phyloP scores from a whole-genome alignment of 2,113 vertebrate species.

The Calonectris borealis region DNA sequence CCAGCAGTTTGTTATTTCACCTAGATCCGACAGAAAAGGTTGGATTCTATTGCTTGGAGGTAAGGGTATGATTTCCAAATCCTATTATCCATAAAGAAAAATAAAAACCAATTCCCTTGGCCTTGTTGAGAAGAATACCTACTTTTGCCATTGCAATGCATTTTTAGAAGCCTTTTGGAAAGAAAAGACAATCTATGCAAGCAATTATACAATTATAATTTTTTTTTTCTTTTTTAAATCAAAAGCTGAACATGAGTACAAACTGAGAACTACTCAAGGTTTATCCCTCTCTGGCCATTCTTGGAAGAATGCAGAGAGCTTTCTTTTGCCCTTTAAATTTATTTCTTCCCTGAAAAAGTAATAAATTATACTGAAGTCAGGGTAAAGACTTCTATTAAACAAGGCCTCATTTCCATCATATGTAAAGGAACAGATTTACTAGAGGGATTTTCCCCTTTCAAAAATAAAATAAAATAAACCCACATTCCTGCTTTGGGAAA shows the following conservation, averaged over 20 bases:
- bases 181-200: neutral
- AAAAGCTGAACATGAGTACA: neutral
- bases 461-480: conserved; percentile 5
- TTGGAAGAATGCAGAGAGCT: neutral
- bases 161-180: neutral
- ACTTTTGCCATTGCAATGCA: neutral
- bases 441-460: neutral
- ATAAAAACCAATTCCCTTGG: neutral
- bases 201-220: neutral
- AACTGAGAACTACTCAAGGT: neutral
- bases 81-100: neutral
- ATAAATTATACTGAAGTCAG: neutral
- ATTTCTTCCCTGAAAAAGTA: neutral
- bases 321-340: neutral
- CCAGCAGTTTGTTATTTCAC: neutral
- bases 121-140: neutral
- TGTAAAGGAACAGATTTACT: conserved; percentile 1
- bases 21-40: neutral
- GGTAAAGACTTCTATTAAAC: conserved; percentile 16
- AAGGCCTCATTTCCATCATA: neutral
- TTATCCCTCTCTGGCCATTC: neutral
- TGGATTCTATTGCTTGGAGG: neutral
- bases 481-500: conserved; percentile 1
- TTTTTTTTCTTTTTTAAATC: neutral
- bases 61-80: neutral